A percentile compares a stretch with the other conserved stretches of the same genome.
Conservation (phyloP, 2,113 vertebrate species). For the Acrocephalus arundinaceus region DNA sequence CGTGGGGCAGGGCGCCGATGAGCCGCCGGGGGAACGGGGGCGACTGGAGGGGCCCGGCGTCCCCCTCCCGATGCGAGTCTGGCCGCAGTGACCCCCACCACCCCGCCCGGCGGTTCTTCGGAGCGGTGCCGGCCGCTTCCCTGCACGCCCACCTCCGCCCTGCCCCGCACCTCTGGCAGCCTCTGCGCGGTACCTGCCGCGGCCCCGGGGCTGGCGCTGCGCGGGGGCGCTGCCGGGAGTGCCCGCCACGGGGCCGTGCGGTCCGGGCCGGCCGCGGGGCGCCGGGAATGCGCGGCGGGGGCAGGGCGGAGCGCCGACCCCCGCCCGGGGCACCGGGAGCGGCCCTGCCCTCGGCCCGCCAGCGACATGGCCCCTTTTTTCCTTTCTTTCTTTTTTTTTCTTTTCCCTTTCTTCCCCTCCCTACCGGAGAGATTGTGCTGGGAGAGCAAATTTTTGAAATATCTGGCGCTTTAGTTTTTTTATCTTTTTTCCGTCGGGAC, state of each 20-base stretch:
- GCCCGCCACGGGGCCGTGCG: too few species aligned
- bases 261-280: not conserved
- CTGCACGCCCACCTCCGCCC: not conserved
- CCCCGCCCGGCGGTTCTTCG: too few species aligned
- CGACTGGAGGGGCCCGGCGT: too few species aligned
- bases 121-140: too few species aligned
- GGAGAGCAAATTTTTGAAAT: conserved; percentile 54
- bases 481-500: not conserved
- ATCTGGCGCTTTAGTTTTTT: not conserved
- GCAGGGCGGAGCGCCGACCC: conserved; percentile 36
- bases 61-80: too few species aligned
- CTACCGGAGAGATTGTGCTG: conserved; percentile 14
- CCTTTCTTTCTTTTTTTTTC: too few species aligned
- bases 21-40: too few species aligned
- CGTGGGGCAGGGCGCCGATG: too few species aligned
- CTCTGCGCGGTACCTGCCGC: not conserved
- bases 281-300: conserved; percentile 49
- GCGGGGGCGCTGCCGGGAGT: not conserved
- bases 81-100: too few species aligned
- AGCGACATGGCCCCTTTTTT: not conserved
- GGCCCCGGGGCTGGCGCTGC: too few species aligned
- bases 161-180: too few species aligned
- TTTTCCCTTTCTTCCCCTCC: not conserved
- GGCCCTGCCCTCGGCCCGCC: not conserved
- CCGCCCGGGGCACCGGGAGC: not conserved